Evolutionary conservation across 2,888 invertebrate genomes (phyloP), one percentile per base, ranked within the genome.

Genomic region (Cataglyphis altisquamis): DNA sequence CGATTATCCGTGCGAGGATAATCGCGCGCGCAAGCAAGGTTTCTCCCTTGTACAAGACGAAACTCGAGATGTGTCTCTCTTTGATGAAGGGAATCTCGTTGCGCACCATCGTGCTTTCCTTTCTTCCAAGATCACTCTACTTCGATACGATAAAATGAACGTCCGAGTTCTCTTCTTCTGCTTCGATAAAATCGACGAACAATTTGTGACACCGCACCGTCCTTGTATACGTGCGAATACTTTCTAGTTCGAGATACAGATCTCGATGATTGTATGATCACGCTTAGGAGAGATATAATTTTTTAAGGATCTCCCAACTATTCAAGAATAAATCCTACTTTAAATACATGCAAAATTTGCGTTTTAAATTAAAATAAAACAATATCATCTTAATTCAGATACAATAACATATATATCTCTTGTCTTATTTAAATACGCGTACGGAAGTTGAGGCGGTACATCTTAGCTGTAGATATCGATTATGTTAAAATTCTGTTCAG

Each of bases 1-100:
- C 87, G 84, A 88, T 87, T 87, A 86, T 82, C 82, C 64, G 52
- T 64, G 84, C 87, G 77, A 60, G 77, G 64, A 89, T 89, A 89
- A 89, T 87, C 88, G 83, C 55, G 41, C 57, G 57, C 67, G 77
- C 55, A 77, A 52, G n/a, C 77, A 68, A 86, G 82, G 78, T 64
- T 67, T 48, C 63, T 60, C 15, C 39, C 48, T 39, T 29, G 75
- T 36, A 80, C 66, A 82, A 83, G 74, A 68, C 60, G 81, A 72
- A 62, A 55, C 36, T 52, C 81, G 52, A 77, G 82, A 82, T 72
- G 78, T 84, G 70, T 74, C 82, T 62, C 82, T 62, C 41, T 25
- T 18, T 29, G 63, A 55, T 77, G 68, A 60, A 88, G 66, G 36
- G 78, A 86, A 73, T 82, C 81, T 88, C 77, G 41, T 86, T 88